Percentiles rank a stretch among this genome's conserved stretches.
Conservation (phyloP, 2,113 vertebrate species). For the Cervus canadensis region DNA sequence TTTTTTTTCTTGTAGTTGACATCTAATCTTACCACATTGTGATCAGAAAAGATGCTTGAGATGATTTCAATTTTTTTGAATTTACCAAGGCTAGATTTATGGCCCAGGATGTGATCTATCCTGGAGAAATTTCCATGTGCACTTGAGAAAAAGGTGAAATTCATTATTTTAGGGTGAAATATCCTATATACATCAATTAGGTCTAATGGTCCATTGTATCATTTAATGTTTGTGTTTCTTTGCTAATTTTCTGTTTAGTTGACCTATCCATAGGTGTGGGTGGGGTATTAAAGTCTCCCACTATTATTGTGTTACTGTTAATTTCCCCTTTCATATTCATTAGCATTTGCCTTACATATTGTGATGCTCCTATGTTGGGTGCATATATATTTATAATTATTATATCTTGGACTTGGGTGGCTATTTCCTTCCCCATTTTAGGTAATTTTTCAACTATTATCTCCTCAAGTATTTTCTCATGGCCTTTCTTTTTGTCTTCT, state of each 20-base stretch:
- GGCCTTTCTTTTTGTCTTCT: neutral
- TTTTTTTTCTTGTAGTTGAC: rapidly evolving
- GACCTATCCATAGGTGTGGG: no score
- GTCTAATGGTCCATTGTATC: neutral
- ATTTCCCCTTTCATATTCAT: neutral
- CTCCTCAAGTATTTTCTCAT: neutral
- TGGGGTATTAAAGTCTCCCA: neutral
- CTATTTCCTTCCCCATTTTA: neutral
- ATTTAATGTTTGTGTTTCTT: neutral
- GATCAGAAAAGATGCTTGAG: neutral
- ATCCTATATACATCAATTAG: neutral
- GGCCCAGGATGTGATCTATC: neutral
- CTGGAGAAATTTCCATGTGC: neutral
- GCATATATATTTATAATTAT: neutral
- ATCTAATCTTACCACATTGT: neutral
- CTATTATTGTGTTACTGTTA: neutral
- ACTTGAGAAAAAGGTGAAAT: neutral
- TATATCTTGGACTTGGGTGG: neutral
- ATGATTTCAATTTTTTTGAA: neutral
- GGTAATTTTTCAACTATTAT: neutral
- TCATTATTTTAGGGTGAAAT: neutral
- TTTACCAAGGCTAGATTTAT: neutral
- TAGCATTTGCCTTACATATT: neutral
- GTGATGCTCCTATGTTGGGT: neutral
- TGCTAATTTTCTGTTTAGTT: neutral